A percentile compares a stretch with the other conserved stretches of the same genome.
These are phyloP conservation scores for Gorsachius magnificus DNA, from an alignment of 2,797 vertebrate species.

Conservation along the genomic window DNA sequence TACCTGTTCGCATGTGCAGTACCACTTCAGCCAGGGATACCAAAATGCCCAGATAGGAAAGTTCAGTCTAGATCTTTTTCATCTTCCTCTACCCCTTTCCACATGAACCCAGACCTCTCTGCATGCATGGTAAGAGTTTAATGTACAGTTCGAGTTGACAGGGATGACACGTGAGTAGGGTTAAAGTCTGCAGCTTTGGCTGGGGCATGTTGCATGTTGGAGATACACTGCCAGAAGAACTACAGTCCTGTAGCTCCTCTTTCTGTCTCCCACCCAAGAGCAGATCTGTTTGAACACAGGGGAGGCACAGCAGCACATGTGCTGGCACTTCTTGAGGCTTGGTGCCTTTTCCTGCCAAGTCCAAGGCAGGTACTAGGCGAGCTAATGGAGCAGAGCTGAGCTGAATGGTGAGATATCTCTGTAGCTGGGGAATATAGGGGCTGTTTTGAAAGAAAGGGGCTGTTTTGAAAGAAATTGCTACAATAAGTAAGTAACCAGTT, in stretches of 20 bases:
- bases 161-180: too few relatives aligned
- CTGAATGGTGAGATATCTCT: neutral
- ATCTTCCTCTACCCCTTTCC: neutral
- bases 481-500: neutral
- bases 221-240: neutral
- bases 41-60: neutral
- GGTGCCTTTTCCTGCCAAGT: neutral
- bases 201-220: neutral
- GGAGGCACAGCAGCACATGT: accelerated
- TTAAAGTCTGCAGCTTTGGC: neutral
- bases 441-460: neutral
- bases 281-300: neutral
- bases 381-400: neutral
- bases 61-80: neutral
- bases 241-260: neutral
- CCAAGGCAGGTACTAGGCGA: neutral
- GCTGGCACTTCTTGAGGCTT: neutral
- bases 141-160: neutral
- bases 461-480: neutral
- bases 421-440: neutral
- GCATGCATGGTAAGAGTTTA: neutral
- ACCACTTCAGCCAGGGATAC: neutral
- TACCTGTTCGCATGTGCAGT: neutral
- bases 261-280: neutral
- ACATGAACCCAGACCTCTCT: neutral